Percentiles rank a stretch among this genome's conserved stretches.
Conservation (phyloP, 2,888 invertebrate genomes). For the Drosophila prolongata region DNA sequence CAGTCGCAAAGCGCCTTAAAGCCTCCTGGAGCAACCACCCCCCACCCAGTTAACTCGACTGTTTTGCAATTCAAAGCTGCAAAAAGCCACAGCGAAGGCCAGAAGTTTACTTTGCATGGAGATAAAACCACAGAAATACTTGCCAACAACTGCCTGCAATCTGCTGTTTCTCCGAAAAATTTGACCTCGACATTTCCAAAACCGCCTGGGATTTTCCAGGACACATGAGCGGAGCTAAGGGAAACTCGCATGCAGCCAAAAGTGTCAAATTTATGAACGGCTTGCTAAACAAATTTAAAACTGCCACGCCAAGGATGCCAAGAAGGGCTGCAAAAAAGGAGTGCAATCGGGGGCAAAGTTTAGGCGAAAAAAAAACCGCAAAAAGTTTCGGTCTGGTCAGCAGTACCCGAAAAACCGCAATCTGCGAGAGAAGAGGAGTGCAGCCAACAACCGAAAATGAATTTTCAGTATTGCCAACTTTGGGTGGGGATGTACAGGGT, state of each 20-base stretch:
- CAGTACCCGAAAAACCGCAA: conserved; percentile 16
- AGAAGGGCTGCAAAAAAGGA: background rate
- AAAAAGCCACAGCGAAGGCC: conserved; percentile 55
- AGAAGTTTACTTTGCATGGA: conserved; percentile 75
- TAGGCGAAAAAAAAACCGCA: conserved; percentile 62
- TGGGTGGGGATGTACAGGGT: conserved; percentile 50
- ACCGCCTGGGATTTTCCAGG: conserved; percentile 14
- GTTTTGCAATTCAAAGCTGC: conserved; percentile 39
- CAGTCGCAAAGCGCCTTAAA: background rate
- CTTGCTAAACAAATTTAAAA: conserved; percentile 66
- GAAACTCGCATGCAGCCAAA: conserved; percentile 56
- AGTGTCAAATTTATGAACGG: conserved; percentile 79
- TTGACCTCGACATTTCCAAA: conserved; percentile 22
- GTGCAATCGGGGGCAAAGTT: conserved; percentile 49
- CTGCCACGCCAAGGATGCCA: conserved; percentile 42
- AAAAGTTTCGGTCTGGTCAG: conserved; percentile 39
- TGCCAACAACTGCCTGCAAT: conserved; percentile 58
- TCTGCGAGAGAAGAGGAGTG: conserved; percentile 21
- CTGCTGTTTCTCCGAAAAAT: conserved; percentile 16
- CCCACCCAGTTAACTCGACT: conserved; percentile 20
- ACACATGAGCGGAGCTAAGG: conserved; percentile 5
- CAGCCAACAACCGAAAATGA: conserved; percentile 63
- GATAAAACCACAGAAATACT: conserved; percentile 74
- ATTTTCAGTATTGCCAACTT: conserved; percentile 77
- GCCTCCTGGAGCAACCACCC: background rate